A percentile compares a stretch with the other conserved stretches of the same genome.
These are phyloP conservation scores for Otis tarda DNA, from an alignment of 2,113 vertebrate genomes.

Conservation along the genomic window DNA sequence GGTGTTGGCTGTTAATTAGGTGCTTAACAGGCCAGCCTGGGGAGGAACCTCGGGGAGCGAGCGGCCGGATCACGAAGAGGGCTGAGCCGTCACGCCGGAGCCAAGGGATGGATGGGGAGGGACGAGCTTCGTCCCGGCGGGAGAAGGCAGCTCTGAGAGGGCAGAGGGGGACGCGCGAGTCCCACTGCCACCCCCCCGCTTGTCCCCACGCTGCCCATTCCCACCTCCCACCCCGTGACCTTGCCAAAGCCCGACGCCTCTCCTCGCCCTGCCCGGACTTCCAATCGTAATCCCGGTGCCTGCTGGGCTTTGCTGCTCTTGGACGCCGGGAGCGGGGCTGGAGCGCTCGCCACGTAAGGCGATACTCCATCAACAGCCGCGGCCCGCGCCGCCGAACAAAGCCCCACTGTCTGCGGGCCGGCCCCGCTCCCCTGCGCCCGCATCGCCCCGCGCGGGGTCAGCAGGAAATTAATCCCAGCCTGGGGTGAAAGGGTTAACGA, in stretches of 20 bases:
- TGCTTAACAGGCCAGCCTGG: not conserved
- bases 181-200: not conserved
- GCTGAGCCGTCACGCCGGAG: not conserved
- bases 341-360: constrained; percentile 29
- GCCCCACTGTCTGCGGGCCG: constrained; percentile 19
- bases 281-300: constrained; percentile 1
- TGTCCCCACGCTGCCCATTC: not conserved
- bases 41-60: not conserved
- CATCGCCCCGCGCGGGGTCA: not conserved
- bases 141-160: not conserved
- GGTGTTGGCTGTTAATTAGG: not conserved
- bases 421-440: not conserved
- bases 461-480: constrained; percentile 40
- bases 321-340: constrained; percentile 9
- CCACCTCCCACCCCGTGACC: not conserved
- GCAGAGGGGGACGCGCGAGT: not conserved
- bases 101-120: not conserved
- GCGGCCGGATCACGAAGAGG: rapidly evolving
- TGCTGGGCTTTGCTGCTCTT: constrained; percentile 58
- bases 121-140: not conserved
- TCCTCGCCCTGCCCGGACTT: not conserved
- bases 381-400: constrained; percentile 44
- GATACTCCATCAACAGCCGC: constrained; percentile 20
- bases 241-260: not conserved
- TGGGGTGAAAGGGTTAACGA: constrained; percentile 52